phyloP scores from a whole-genome alignment of 2,113 vertebrate genomes.

The Psephotus haematonotus region DNA sequence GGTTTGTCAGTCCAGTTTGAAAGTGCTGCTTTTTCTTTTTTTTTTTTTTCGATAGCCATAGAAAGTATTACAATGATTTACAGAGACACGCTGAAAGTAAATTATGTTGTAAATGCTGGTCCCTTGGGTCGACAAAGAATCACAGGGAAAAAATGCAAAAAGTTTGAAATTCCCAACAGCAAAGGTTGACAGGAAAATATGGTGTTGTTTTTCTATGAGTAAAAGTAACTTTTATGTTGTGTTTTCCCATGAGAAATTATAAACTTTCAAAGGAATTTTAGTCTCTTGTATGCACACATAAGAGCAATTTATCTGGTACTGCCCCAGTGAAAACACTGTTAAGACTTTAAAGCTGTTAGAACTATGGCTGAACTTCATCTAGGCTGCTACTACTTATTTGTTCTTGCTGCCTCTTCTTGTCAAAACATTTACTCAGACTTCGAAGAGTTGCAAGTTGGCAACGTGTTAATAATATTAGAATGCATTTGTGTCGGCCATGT shows the following conservation, averaged over 20 bases:
- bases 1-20: constrained; percentile 57
- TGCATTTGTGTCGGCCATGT: constrained; percentile 79
- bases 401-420: constrained; percentile 81
- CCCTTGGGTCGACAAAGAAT: constrained; percentile 83
- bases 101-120: constrained; percentile 86
- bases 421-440: constrained; percentile 83
- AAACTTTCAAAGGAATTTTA: constrained; percentile 86
- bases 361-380: constrained; percentile 78
- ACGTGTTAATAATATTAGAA: constrained; percentile 81
- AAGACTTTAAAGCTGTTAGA: constrained; percentile 82
- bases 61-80: constrained; percentile 87
- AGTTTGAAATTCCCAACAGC: constrained; percentile 86
- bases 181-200: constrained; percentile 87
- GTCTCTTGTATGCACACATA: constrained; percentile 81
- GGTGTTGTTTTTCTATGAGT: constrained; percentile 84
- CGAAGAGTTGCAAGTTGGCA: constrained; percentile 79
- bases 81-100: constrained; percentile 84
- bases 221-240: constrained; percentile 85
- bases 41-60: constrained; percentile 66
- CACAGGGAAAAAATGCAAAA: constrained; percentile 84
- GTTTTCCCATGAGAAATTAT: constrained; percentile 87
- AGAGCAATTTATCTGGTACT: constrained; percentile 84
- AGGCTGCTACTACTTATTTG: constrained; percentile 80
- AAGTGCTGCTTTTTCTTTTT: constrained; percentile 17
- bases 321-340: constrained; percentile 81